Evolutionary conservation across 2,113 vertebrate genomes (phyloP).

Genomic region (Oxyruncus cristatus): DNA sequence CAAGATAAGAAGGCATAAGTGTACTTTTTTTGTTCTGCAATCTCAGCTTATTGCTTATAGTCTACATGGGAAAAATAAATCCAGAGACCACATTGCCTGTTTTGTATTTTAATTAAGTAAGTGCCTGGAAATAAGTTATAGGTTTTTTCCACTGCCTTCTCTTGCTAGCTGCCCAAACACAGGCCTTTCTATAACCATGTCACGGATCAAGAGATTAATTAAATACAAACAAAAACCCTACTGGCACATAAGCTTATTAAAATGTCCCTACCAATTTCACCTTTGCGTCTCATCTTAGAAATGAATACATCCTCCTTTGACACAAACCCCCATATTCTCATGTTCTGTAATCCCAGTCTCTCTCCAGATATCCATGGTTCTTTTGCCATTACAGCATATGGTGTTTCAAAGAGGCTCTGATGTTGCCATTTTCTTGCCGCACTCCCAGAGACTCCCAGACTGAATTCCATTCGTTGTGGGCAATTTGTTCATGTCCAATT

Average conservation of each 20-base stretch:
- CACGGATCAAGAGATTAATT: not conserved
- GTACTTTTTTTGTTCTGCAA: not conserved
- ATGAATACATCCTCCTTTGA: not conserved
- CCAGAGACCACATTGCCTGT: constrained; percentile 9
- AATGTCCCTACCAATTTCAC: constrained; percentile 7
- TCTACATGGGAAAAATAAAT: constrained; percentile 51
- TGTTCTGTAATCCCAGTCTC: not conserved
- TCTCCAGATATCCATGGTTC: not conserved
- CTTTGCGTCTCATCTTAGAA: not conserved
- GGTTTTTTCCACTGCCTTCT: not conserved
- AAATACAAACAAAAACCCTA: not conserved
- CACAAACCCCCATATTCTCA: rapidly evolving
- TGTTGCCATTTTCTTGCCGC: not conserved
- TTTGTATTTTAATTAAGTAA: constrained; percentile 61
- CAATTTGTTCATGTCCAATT: not conserved
- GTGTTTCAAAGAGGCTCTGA: not conserved
- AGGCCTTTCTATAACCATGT: not conserved
- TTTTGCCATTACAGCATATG: not conserved
- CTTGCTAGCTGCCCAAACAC: not conserved
- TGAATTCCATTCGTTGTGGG: not conserved
- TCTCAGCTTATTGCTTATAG: constrained; percentile 35
- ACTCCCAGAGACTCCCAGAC: not conserved
- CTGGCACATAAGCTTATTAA: constrained; percentile 22
- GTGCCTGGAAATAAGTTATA: constrained; percentile 36
- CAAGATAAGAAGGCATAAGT: not conserved